These are phyloP conservation scores for Temnothorax longispinosus DNA, from an alignment of 1,140 invertebrate species.

Conservation along the genomic window DNA sequence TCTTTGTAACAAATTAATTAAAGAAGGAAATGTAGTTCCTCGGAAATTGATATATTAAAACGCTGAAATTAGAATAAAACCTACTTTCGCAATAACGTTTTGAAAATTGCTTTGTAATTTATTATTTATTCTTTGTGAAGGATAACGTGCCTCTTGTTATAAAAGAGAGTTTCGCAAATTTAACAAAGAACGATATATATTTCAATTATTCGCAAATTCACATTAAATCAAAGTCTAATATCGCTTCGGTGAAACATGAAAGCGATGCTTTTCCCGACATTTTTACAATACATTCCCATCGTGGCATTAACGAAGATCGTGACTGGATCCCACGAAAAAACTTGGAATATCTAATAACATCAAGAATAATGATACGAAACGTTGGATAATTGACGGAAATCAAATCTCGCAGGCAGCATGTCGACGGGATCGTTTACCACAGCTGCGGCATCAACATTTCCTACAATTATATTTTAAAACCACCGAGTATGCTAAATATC, in stretches of 20 bases:
- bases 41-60: not conserved
- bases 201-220: conserved; percentile 12
- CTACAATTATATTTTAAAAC: conserved; percentile 48
- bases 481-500: not conserved
- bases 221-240: conserved; percentile 5
- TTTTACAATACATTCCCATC: not conserved
- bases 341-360: not conserved
- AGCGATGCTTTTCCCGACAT: not conserved
- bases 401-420: not conserved
- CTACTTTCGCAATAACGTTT: not conserved
- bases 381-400: not conserved
- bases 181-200: not conserved
- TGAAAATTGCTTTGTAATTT: not conserved
- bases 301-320: not conserved
- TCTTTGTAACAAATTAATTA: not conserved
- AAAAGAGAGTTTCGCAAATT: not conserved
- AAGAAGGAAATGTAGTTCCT: not conserved
- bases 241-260: not conserved
- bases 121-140: not conserved
- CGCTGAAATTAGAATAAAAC: not conserved
- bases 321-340: not conserved
- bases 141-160: not conserved
- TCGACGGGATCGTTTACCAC: not conserved
- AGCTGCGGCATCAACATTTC: conserved; percentile 18
- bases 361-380: not conserved